Conservation (phyloP, 2,888 invertebrate genomes). For the Drosophila subsilvestris region DNA sequence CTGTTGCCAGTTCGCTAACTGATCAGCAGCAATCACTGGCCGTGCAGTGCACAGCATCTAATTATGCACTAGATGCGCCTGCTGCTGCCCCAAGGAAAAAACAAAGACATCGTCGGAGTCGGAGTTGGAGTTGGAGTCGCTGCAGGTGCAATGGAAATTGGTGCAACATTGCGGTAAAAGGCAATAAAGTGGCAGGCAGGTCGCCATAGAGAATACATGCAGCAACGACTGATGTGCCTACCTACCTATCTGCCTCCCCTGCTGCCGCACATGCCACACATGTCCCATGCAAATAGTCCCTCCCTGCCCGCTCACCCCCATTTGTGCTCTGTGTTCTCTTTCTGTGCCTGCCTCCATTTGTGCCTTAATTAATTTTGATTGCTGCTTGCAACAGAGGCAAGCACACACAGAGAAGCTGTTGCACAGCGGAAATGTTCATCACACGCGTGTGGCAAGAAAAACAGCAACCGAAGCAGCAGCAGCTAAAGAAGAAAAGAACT, state of each 20-base stretch:
- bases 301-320: neutral
- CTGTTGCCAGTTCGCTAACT: constrained; percentile 26
- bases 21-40: constrained; percentile 34
- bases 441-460: constrained; percentile 55
- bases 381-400: constrained; percentile 39
- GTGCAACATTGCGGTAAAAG: constrained; percentile 71
- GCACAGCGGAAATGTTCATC: constrained; percentile 73
- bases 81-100: constrained; percentile 53
- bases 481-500: constrained; percentile 12
- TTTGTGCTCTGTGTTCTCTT: constrained; percentile 23
- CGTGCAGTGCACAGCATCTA: constrained; percentile 53
- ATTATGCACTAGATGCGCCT: constrained; percentile 55
- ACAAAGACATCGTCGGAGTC: constrained; percentile 10
- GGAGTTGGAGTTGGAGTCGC: constrained; percentile 22
- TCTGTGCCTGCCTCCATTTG: constrained; percentile 47
- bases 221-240: constrained; percentile 55
- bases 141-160: constrained; percentile 67
- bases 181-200: constrained; percentile 64
- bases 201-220: constrained; percentile 11
- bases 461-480: constrained; percentile 11
- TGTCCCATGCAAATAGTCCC: constrained; percentile 27
- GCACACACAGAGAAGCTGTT: constrained; percentile 22
- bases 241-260: neutral
- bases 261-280: neutral
- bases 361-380: constrained; percentile 76